Conservation (phyloP, 2,888 invertebrate species). For the Piscicola geometra region DNA sequence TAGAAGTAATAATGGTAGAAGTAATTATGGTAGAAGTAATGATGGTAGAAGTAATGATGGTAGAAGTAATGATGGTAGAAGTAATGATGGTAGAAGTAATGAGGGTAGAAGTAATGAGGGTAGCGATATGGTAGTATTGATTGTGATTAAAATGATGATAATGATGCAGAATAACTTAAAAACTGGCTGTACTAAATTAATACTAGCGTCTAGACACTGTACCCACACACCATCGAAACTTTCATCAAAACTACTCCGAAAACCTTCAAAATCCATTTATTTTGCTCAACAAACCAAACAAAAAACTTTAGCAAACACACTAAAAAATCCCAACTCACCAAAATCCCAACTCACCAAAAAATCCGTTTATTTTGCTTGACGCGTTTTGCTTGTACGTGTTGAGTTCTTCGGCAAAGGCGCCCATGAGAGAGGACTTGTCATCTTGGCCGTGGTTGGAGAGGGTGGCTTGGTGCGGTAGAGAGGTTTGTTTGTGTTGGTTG, state of each 20-base stretch:
- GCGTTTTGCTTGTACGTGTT: constrained; percentile 73
- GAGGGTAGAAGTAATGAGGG: neutral
- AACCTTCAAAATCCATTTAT: neutral
- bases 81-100: constrained; percentile 1
- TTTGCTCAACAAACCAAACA: neutral
- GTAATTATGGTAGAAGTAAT: neutral
- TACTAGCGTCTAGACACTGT: no score
- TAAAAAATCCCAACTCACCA: neutral
- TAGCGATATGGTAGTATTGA: no score
- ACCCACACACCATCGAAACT: neutral
- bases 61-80: neutral
- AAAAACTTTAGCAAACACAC: neutral
- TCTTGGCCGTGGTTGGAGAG: constrained; percentile 8
- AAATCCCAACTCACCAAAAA: constrained; percentile 68
- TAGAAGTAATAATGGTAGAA: neutral
- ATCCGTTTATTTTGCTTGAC: constrained; percentile 85
- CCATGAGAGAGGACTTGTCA: constrained; percentile 66
- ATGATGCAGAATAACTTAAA: no score
- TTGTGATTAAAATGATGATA: no score
- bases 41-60: constrained; percentile 1
- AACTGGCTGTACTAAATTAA: no score
- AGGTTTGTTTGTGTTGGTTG: neutral
- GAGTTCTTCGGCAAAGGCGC: constrained; percentile 83
- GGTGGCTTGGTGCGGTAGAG: constrained; percentile 17
- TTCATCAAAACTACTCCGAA: neutral